Evolutionary conservation across 2,113 vertebrate genomes (phyloP).

Genomic region (Syngnathus typhle): DNA sequence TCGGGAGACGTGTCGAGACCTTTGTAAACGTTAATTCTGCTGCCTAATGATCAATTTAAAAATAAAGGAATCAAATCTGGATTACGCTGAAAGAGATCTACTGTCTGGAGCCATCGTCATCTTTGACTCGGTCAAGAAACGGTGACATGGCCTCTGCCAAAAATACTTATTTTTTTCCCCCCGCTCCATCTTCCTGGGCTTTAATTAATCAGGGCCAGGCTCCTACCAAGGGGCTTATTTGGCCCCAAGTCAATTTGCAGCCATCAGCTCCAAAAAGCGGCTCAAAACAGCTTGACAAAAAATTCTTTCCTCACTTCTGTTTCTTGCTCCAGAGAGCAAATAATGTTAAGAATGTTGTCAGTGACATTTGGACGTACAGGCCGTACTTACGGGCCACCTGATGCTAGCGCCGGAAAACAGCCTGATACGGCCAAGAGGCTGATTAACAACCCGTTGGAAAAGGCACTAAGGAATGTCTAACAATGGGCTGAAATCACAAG

Average conservation of each 20-base stretch:
- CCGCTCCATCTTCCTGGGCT: conserved; percentile 45
- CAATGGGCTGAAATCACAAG: neutral
- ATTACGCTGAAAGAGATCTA: conserved; percentile 4
- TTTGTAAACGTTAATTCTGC: neutral
- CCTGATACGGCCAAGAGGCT: neutral
- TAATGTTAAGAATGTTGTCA: neutral
- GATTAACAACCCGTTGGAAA: neutral
- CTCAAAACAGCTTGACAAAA: conserved; percentile 14
- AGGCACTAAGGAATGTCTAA: neutral
- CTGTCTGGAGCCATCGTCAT: conserved; percentile 27
- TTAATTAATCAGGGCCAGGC: conserved; percentile 61
- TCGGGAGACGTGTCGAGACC: neutral
- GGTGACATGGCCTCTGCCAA: conserved; percentile 43
- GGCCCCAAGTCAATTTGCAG: conserved; percentile 62
- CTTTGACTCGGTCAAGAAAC: conserved; percentile 41
- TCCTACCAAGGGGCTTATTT: conserved; percentile 47
- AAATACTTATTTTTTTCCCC: conserved; percentile 24
- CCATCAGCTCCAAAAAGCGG: conserved; percentile 42
- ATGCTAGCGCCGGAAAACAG: neutral
- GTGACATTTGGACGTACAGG: neutral
- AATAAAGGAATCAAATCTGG: neutral
- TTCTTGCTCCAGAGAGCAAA: no score
- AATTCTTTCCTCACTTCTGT: neutral
- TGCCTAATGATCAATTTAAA: neutral
- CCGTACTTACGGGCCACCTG: neutral